Evolutionary conservation across 2,888 invertebrate species (phyloP).

Genomic region (Trichogramma evanescens): DNA sequence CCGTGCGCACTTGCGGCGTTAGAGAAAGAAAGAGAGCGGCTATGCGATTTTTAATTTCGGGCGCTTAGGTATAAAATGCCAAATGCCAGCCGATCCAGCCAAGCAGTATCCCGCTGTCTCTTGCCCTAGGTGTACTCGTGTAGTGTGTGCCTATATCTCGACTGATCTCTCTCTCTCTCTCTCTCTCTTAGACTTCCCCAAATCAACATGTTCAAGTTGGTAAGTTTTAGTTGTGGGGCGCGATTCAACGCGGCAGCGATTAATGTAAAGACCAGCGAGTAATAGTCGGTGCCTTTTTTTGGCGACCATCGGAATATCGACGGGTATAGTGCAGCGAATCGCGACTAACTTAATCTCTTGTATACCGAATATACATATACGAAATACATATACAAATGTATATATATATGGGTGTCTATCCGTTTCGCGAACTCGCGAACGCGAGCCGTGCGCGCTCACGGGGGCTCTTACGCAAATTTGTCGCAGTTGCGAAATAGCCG

Average conservation of each 20-base stretch:
- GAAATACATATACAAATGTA: no score
- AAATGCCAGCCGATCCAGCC: conserved; percentile 15
- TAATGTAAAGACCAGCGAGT: no score
- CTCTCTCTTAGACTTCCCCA: not conserved
- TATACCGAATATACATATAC: no score
- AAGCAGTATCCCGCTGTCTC: not conserved
- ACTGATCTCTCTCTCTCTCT: not conserved
- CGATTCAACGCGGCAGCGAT: no score
- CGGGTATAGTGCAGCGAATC: no score
- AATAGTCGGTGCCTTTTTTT: no score
- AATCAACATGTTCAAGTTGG: conserved; percentile 46
- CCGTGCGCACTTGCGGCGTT: conserved; percentile 28
- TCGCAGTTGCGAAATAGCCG: not conserved
- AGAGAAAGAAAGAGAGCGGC: conserved; percentile 25
- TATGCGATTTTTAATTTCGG: conserved; percentile 33
- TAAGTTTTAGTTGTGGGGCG: no score
- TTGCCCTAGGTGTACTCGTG: not conserved
- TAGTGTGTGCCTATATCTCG: not conserved
- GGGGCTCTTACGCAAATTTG: conserved; percentile 2
- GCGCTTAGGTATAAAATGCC: conserved; percentile 38
- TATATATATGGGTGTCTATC: no score
- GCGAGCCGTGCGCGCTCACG: not conserved
- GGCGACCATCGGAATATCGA: no score
- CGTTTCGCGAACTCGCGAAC: not conserved
- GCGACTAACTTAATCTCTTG: no score